Percentiles rank a stretch among this genome's conserved stretches.
These are phyloP conservation scores for Apis laboriosa DNA, from an alignment of 1,140 invertebrate genomes.

Conservation along the genomic window DNA sequence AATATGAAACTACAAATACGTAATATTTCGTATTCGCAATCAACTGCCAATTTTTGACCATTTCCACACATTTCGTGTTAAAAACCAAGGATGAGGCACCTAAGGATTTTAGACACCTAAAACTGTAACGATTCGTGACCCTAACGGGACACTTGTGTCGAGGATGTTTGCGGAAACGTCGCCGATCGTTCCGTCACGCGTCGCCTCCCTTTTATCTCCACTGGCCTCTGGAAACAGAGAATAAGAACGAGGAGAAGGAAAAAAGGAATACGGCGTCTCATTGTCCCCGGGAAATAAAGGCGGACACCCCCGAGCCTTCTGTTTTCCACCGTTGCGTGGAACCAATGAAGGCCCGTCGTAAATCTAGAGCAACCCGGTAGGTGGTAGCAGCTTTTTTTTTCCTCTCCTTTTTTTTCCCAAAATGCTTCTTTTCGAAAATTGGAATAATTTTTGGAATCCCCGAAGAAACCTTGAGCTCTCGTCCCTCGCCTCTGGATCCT, in stretches of 20 bases:
- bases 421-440: neutral
- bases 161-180: slow-evolving; percentile 73
- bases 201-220: slow-evolving; percentile 62
- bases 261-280: slow-evolving; percentile 59
- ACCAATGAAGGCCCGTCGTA: slow-evolving; percentile 69
- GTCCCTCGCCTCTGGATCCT: no score
- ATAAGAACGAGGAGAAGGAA: neutral
- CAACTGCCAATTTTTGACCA: slow-evolving; percentile 34
- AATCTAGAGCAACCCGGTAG: slow-evolving; percentile 63
- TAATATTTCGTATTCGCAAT: no score
- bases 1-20: no score
- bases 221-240: neutral
- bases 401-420: slow-evolving; percentile 37
- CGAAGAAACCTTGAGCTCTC: no score
- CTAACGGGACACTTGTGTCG: slow-evolving; percentile 62
- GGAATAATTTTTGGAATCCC: no score
- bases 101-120: neutral
- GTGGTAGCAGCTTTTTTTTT: slow-evolving; percentile 52
- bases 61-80: neutral
- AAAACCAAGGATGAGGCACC: neutral
- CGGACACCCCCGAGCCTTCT: neutral
- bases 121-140: slow-evolving; percentile 58
- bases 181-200: slow-evolving; percentile 62
- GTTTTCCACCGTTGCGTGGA: slow-evolving; percentile 62
- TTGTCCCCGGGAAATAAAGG: slow-evolving; percentile 61